Conservation (phyloP, 2,113 vertebrate species). For the Oncorhynchus masou region DNA sequence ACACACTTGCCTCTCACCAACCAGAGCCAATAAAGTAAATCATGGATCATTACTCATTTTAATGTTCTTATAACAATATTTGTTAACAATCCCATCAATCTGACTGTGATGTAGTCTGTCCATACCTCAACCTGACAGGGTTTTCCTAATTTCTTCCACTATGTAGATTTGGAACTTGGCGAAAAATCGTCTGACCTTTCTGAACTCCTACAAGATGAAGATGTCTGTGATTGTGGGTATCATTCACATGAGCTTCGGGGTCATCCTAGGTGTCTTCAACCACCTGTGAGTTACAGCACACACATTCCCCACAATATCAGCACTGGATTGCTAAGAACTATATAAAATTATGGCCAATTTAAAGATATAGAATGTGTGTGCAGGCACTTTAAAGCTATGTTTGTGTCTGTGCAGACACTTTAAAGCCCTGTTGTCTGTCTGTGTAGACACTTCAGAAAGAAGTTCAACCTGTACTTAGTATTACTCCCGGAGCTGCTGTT, state of each 20-base stretch:
- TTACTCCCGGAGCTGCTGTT: slow-evolving; percentile 94
- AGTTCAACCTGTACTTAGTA: slow-evolving; percentile 83
- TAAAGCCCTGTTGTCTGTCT: no score
- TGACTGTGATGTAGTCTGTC: no score
- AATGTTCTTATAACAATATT: neutral
- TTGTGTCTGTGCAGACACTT: no score
- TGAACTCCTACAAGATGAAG: slow-evolving; percentile 99
- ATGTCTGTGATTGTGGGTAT: slow-evolving; percentile 97
- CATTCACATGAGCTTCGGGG: slow-evolving; percentile 92
- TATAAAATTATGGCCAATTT: no score
- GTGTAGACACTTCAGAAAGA: slow-evolving; percentile 68
- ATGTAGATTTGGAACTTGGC: slow-evolving; percentile 93
- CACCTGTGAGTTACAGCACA: slow-evolving; percentile 82
- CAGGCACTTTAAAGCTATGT: no score
- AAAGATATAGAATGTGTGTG: no score
- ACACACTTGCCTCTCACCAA: neutral
- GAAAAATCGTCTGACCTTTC: slow-evolving; percentile 89
- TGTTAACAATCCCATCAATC: no score
- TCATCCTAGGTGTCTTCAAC: slow-evolving; percentile 88
- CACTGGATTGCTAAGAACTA: no score
- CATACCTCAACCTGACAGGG: neutral
- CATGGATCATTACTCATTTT: neutral
- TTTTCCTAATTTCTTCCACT: slow-evolving; percentile 14
- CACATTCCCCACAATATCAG: neutral
- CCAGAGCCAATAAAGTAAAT: neutral